Evolutionary conservation across 1,140 invertebrate genomes (phyloP).

Genomic region (Hyphantria cunea): DNA sequence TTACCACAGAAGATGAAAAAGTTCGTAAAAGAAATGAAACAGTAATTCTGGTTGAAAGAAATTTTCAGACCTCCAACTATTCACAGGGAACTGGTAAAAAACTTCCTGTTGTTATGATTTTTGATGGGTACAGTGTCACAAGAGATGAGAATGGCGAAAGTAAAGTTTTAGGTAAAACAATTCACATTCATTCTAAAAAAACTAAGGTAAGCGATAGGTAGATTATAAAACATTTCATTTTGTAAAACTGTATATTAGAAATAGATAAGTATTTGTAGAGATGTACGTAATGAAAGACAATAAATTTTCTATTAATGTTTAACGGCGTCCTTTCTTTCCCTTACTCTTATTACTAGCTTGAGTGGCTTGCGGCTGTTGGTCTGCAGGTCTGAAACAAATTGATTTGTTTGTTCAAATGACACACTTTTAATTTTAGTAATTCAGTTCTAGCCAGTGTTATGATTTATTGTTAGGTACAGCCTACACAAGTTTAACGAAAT

Average conservation of each 20-base stretch:
- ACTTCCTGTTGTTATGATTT: slow-evolving; percentile 59
- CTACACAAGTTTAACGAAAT: too few relatives aligned
- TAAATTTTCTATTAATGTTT: slow-evolving; percentile 34
- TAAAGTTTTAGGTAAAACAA: slow-evolving; percentile 58
- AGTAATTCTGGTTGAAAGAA: slow-evolving; percentile 38
- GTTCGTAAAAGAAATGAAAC: slow-evolving; percentile 63
- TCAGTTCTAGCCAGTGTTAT: too few relatives aligned
- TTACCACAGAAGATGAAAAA: slow-evolving; percentile 68
- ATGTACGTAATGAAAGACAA: slow-evolving; percentile 24
- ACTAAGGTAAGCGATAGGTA: background rate
- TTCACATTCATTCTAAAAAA: slow-evolving; percentile 48
- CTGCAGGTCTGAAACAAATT: slow-evolving; percentile 62
- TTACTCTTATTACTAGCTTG: slow-evolving; percentile 67
- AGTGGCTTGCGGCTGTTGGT: slow-evolving; percentile 67
- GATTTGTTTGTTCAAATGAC: background rate
- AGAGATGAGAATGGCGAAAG: slow-evolving; percentile 70
- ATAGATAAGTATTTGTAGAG: slow-evolving; percentile 29
- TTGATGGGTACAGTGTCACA: slow-evolving; percentile 75
- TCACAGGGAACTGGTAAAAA: slow-evolving; percentile 42
- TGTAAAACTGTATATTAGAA: slow-evolving; percentile 19
- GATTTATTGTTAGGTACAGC: too few relatives aligned
- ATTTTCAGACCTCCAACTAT: background rate
- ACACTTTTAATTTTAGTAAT: background rate
- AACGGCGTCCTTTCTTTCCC: slow-evolving; percentile 77
- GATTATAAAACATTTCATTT: too few relatives aligned